phyloP scores from a whole-genome alignment of 2,888 invertebrate genomes.

The Cephus rjabovi region DNA sequence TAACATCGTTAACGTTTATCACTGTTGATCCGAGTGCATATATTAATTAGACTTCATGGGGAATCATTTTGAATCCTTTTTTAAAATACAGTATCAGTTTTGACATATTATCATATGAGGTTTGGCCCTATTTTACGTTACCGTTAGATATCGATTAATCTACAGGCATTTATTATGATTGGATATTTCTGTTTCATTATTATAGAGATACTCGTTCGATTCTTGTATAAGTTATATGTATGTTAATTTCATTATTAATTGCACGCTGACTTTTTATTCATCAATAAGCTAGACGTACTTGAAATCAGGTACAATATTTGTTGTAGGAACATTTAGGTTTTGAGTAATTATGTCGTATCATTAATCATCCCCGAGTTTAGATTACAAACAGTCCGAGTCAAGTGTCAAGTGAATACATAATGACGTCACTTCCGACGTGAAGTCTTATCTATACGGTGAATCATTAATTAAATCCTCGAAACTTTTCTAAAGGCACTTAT shows the following conservation, averaged over 20 bases:
- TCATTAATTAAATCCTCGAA: neutral
- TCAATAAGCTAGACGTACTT: neutral
- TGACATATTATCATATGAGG: neutral
- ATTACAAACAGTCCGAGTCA: neutral
- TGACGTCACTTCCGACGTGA: neutral
- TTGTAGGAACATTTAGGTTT: neutral
- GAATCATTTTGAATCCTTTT: neutral
- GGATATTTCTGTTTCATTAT: neutral
- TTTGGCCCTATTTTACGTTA: neutral
- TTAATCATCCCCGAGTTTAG: neutral
- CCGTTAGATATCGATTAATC: neutral
- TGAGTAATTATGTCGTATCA: neutral
- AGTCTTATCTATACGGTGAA: neutral
- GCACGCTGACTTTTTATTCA: neutral
- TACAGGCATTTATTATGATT: neutral
- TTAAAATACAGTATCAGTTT: neutral
- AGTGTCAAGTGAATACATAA: neutral
- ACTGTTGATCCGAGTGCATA: neutral
- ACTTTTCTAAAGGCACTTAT: neutral
- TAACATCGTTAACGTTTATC: neutral
- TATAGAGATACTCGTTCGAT: neutral
- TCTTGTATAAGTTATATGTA: neutral
- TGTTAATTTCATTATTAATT: neutral
- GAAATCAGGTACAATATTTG: slow-evolving; percentile 4
- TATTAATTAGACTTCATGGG: neutral